Evolutionary conservation across 2,113 vertebrate genomes (phyloP).

Genomic region (Pollachius pollachius): DNA sequence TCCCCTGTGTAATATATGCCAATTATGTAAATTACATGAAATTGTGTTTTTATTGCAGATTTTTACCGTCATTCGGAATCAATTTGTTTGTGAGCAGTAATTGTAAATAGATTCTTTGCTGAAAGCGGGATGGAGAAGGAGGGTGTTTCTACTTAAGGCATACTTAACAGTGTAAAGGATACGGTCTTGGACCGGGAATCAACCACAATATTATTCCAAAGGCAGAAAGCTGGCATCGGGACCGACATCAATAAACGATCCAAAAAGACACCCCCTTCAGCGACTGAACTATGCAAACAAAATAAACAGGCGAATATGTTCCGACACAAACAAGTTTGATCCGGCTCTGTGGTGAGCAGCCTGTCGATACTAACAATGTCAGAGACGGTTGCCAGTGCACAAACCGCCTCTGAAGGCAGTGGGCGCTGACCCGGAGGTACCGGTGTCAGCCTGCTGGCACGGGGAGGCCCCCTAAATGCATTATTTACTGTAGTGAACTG

Average conservation of each 20-base stretch:
- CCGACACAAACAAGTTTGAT: not conserved
- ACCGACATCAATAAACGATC: not conserved
- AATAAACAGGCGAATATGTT: not conserved
- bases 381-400: not conserved
- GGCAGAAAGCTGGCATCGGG: not conserved
- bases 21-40: not conserved
- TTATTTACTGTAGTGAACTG: not conserved
- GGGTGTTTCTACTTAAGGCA: not conserved
- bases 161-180: not conserved
- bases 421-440: not conserved
- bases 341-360: not conserved
- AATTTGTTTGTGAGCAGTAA: not conserved
- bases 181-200: not conserved
- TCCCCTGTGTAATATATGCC: conserved; percentile 5
- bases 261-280: not conserved
- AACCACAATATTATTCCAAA: not conserved
- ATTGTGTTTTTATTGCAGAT: not conserved
- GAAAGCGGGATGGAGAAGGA: not conserved
- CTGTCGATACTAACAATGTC: not conserved
- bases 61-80: not conserved
- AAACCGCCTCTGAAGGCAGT: not conserved
- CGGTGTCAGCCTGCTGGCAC: not conserved
- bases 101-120: not conserved
- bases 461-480: too few relatives aligned
- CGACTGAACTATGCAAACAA: not conserved